phyloP scores from a whole-genome alignment of 1,140 invertebrate genomes.

The Drosophila persimilis region DNA sequence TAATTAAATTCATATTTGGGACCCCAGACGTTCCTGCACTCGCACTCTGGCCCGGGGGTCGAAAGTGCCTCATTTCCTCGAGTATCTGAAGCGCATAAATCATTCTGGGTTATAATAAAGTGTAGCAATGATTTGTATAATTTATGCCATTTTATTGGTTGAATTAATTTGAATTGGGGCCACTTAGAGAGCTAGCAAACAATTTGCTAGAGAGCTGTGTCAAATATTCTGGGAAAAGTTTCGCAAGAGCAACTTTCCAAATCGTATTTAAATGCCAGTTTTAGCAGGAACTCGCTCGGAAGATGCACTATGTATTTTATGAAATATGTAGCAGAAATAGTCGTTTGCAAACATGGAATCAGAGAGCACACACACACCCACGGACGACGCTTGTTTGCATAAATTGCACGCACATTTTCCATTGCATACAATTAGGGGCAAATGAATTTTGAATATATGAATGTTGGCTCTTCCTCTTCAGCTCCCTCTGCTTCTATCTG shows the following conservation, averaged over 20 bases:
- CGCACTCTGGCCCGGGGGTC: neutral
- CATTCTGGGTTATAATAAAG: slow-evolving; percentile 14
- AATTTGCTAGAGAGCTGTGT: too few relatives aligned
- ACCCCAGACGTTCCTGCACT: neutral
- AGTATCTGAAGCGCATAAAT: slow-evolving; percentile 29
- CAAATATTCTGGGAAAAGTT: slow-evolving; percentile 1
- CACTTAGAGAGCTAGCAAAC: neutral
- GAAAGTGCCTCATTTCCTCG: slow-evolving; percentile 10
- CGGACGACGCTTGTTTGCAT: slow-evolving; percentile 31
- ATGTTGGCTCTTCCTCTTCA: neutral
- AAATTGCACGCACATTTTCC: slow-evolving; percentile 35
- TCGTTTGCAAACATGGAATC: slow-evolving; percentile 38
- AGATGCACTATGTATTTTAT: slow-evolving; percentile 17
- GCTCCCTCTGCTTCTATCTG: neutral
- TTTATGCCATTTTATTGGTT: slow-evolving; percentile 43
- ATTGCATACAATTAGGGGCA: slow-evolving; percentile 19
- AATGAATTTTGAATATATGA: slow-evolving; percentile 39
- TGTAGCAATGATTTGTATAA: slow-evolving; percentile 20
- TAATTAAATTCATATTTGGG: slow-evolving; percentile 80
- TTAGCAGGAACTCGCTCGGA: neutral
- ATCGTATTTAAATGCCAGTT: slow-evolving; percentile 10
- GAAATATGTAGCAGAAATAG: slow-evolving; percentile 15
- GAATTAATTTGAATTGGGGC: slow-evolving; percentile 43
- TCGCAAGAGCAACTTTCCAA: neutral
- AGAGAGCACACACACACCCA: slow-evolving; percentile 15